These are phyloP conservation scores for Spheniscus humboldti DNA, from an alignment of 2,797 vertebrate species.

Conservation along the genomic window DNA sequence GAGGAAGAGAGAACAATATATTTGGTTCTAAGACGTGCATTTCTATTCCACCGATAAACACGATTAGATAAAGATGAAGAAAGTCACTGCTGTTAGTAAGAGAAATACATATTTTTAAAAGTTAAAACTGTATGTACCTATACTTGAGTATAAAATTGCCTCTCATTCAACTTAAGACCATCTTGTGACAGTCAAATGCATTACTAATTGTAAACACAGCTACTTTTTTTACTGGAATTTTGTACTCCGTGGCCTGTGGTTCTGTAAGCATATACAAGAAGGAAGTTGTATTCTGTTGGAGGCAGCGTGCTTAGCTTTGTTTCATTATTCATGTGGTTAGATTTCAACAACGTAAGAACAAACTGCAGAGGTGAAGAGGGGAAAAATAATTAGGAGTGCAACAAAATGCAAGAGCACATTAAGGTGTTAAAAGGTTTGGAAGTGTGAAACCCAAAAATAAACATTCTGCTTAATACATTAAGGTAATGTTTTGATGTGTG, in stretches of 20 bases:
- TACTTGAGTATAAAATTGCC: rapidly evolving
- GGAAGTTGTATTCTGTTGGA: neutral
- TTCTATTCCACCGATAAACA: neutral
- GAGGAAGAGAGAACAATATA: neutral
- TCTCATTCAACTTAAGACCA: neutral
- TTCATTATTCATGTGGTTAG: neutral
- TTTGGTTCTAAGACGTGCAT: neutral
- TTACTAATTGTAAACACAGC: neutral
- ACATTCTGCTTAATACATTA: constrained; percentile 36
- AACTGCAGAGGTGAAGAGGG: constrained; percentile 45
- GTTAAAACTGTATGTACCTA: neutral
- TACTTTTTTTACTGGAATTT: neutral
- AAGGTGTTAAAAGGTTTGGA: constrained; percentile 55
- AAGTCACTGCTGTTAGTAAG: neutral
- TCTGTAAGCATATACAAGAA: neutral
- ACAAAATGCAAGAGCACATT: constrained; percentile 23
- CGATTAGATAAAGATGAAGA: neutral
- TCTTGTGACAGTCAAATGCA: neutral
- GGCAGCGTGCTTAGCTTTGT: neutral
- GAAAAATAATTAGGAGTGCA: constrained; percentile 40
- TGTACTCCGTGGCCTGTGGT: neutral
- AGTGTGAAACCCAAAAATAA: constrained; percentile 58
- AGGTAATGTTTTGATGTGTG: constrained; percentile 43
- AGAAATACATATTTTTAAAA: rapidly evolving
- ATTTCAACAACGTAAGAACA: neutral